Evolutionary conservation across 2,113 vertebrate species (phyloP), one percentile per base, ranked within the genome.

Genomic region (Sclerurus mexicanus): DNA sequence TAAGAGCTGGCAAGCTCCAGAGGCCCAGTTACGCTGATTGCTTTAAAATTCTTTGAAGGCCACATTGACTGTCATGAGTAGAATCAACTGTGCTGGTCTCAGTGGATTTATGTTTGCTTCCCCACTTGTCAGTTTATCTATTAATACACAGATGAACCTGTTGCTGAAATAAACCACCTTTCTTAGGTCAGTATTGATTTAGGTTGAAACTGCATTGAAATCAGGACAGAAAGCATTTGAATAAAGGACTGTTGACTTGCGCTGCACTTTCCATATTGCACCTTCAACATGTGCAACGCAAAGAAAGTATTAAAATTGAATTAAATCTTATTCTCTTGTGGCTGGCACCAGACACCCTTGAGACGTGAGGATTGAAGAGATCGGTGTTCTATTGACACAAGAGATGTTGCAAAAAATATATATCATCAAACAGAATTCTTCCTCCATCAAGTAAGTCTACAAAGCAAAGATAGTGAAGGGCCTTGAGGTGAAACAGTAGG

Each of bases 1-100:
- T 80, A 55, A 68, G 81, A 94, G 88, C 74, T 95, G 90, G 94
- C 90, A 93, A 91, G 89, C 90, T 94, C 78, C 85, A 96, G 72
- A 74, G 42, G 39, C 68, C 93, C 73, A 17, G 53, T 74, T 79
- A 71, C 25, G 12, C 53, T 15, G 49, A 39, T 16, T 69, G 85
- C 68, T 90, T 56, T 55, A 80, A 89, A 72, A 53, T 64, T 40
- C 93, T 85, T 55, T 35, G 53, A 69, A 76, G 64, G 71, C 73
- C 68, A 25, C 74, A n/a, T 25, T 22, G 73, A 68, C 64, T 56
- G 46, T 63, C 76, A 80, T 6, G 4, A 93, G 46, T 37, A 77
- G 78, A 89, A 60, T 73, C 47, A 71, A 9, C 53, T 44, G 10
- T 66, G 46, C 56, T 78, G 55, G 25, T 85, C 59, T 71, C 40